Evolutionary conservation across 2,797 vertebrate genomes (phyloP).

Genomic region (Arctocebus calabarensis): DNA sequence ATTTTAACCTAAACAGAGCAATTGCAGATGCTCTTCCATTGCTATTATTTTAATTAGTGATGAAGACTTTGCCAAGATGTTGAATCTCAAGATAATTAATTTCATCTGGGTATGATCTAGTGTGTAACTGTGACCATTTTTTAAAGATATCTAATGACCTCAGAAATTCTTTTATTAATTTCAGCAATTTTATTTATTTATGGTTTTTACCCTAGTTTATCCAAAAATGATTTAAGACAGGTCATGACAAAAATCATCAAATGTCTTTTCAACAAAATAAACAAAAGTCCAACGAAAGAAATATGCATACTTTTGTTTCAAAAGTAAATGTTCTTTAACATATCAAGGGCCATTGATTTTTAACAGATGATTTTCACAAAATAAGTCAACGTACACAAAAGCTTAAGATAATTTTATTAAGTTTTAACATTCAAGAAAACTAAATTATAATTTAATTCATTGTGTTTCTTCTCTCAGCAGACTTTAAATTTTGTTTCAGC

Average conservation of each 20-base stretch:
- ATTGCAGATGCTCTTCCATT: constrained; percentile 77
- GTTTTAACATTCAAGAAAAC: neutral
- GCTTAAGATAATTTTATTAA: constrained; percentile 48
- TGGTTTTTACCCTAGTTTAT: neutral
- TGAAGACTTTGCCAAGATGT: constrained; percentile 77
- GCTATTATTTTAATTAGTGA: constrained; percentile 83
- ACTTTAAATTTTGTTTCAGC: constrained; percentile 1
- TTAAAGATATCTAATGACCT: neutral
- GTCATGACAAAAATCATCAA: constrained; percentile 1
- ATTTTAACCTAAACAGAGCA: constrained; percentile 83
- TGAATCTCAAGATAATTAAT: constrained; percentile 73
- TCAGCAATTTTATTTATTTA: constrained; percentile 35
- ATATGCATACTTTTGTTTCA: neutral
- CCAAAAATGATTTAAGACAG: constrained; percentile 58
- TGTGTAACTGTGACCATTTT: constrained; percentile 49
- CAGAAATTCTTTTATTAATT: constrained; percentile 44
- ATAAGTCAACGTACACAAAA: neutral
- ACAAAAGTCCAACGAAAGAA: constrained; percentile 38
- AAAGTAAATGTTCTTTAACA: constrained; percentile 36
- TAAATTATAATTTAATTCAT: constrained; percentile 22
- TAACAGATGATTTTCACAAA: constrained; percentile 5
- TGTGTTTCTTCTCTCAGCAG: neutral
- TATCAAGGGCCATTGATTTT: constrained; percentile 45
- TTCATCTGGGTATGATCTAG: constrained; percentile 64
- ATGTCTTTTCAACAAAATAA: constrained; percentile 30